phyloP scores from a whole-genome alignment of 1,140 invertebrate species.

The Littorina saxatilis region DNA sequence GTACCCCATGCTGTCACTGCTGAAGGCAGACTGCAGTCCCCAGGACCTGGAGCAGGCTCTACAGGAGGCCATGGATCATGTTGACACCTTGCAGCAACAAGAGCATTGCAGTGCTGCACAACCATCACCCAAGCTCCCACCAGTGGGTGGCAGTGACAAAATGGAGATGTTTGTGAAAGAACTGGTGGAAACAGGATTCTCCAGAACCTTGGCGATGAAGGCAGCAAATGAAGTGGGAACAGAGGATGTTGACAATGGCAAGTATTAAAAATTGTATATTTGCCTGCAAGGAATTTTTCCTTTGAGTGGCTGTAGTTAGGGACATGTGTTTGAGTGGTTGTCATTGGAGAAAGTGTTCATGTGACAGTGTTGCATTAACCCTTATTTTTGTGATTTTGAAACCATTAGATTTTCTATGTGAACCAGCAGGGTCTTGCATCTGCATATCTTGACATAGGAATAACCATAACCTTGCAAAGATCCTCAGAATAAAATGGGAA shows the following conservation, averaged over 20 bases:
- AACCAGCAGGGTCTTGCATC: background rate
- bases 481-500: too few relatives aligned
- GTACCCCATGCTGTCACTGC: conserved; percentile 12
- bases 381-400: background rate
- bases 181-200: conserved; percentile 34
- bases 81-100: background rate
- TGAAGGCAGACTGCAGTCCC: conserved; percentile 37
- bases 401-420: background rate
- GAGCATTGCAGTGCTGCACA: background rate
- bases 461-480: too few relatives aligned
- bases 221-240: conserved; percentile 39
- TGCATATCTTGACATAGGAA: background rate
- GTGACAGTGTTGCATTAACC: background rate
- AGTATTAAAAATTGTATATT: background rate
- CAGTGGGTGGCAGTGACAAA: background rate
- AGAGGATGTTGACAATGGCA: conserved; percentile 53
- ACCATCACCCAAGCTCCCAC: background rate
- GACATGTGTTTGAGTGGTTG: background rate
- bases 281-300: background rate
- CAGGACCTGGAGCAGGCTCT: conserved; percentile 26
- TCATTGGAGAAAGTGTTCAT: background rate
- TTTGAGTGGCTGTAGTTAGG: background rate
- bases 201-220: conserved; percentile 28
- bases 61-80: conserved; percentile 23
- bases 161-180: conserved; percentile 29